Conservation (phyloP, 2,797 vertebrate genomes). For the Lophotriccus pileatus region DNA sequence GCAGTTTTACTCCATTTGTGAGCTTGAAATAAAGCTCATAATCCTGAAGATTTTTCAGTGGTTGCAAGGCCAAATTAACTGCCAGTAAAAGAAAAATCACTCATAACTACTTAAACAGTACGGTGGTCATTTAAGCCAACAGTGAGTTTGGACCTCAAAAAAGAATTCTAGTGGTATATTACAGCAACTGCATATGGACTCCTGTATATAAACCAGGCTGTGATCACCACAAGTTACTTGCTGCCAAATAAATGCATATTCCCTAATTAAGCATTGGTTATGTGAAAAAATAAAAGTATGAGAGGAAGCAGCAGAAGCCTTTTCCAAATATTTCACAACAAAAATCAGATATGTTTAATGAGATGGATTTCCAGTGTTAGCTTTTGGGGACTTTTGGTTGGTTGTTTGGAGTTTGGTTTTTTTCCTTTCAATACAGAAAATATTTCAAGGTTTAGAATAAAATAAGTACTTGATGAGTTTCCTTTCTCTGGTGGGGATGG, state of each 20-base stretch:
- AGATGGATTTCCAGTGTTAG: not conserved
- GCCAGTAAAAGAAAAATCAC: not conserved
- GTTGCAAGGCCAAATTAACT: not conserved
- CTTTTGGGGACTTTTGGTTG: not conserved
- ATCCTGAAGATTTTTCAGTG: not conserved
- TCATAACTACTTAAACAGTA: not conserved
- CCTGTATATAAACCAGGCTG: not conserved
- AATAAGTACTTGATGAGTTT: not conserved
- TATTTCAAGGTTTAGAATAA: conserved; percentile 22
- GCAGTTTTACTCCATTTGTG: not conserved
- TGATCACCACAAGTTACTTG: not conserved
- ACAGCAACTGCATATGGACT: not conserved
- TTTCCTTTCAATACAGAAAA: not conserved
- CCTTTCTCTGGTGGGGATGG: not conserved
- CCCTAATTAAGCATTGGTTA: not conserved
- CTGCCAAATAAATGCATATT: not conserved
- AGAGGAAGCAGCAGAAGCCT: not conserved
- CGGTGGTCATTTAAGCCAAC: not conserved
- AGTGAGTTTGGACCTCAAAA: not conserved
- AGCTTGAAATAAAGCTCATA: not conserved
- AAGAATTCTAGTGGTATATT: not conserved
- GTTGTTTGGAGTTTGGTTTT: not conserved
- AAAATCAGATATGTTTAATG: not conserved
- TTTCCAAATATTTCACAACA: not conserved
- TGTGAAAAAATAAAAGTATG: not conserved